These are phyloP conservation scores for Oreochromis grahami DNA, from an alignment of 2,797 vertebrate genomes.

Conservation along the genomic window DNA sequence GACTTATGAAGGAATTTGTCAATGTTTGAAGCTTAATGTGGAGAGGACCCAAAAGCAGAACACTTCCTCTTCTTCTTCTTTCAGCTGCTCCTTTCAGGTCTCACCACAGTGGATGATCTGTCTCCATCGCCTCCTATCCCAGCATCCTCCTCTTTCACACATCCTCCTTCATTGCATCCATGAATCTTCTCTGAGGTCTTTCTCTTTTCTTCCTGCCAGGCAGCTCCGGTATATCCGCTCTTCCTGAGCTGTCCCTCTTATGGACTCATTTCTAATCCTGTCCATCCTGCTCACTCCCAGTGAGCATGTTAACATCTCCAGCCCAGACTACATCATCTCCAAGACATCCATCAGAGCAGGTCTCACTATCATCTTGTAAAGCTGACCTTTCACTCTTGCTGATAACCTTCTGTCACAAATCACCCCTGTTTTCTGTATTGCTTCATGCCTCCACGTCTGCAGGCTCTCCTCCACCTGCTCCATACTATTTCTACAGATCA, in stretches of 20 bases:
- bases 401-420: background rate
- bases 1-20: background rate
- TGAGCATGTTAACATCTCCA: background rate
- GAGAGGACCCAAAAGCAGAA: background rate
- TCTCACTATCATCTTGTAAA: background rate
- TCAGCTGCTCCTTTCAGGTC: background rate
- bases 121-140: background rate
- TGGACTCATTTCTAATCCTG: background rate
- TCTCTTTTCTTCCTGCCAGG: background rate
- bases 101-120: background rate
- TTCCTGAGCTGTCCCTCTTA: background rate
- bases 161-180: background rate
- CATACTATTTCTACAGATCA: no score
- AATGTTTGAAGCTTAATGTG: background rate
- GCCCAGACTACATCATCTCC: background rate
- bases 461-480: no score
- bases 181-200: background rate
- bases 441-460: no score
- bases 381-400: background rate
- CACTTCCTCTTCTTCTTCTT: background rate
- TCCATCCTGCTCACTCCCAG: background rate
- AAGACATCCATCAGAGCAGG: background rate
- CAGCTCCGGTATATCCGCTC: background rate
- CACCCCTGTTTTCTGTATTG: no score
- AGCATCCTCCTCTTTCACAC: background rate